These are phyloP conservation scores for Bombus cullumanus DNA, from an alignment of 1,140 invertebrate genomes.

Conservation along the genomic window DNA sequence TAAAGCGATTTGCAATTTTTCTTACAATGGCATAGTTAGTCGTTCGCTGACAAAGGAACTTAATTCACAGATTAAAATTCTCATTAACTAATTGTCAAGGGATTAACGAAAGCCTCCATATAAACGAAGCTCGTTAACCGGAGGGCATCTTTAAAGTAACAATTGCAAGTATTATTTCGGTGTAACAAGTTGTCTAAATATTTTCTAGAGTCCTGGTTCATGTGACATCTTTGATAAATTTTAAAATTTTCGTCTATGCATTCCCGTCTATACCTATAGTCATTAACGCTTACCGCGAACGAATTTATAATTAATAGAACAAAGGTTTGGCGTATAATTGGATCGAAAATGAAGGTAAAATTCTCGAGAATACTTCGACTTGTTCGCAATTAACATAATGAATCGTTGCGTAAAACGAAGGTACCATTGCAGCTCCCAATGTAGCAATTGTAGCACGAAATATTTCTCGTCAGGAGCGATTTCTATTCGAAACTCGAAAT, in stretches of 20 bases:
- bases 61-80: not conserved
- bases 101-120: too few species aligned
- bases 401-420: not conserved
- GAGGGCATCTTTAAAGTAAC: not conserved
- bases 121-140: not conserved
- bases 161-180: not conserved
- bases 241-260: too few species aligned
- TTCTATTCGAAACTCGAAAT: not conserved
- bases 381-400: slow-evolving; percentile 21
- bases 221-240: not conserved
- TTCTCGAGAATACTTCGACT: not conserved
- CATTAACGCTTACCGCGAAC: not conserved
- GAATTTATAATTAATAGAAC: not conserved
- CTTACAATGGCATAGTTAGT: not conserved
- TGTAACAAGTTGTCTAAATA: not conserved
- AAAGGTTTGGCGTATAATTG: not conserved
- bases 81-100: not conserved
- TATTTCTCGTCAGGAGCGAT: not conserved
- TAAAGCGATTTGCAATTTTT: not conserved
- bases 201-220: not conserved
- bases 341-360: not conserved
- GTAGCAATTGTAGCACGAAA: not conserved
- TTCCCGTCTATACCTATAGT: not conserved
- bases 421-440: too few species aligned
- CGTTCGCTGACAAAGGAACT: not conserved